Evolutionary conservation across 2,113 vertebrate genomes (phyloP).

Genomic region (Sturnus vulgaris): DNA sequence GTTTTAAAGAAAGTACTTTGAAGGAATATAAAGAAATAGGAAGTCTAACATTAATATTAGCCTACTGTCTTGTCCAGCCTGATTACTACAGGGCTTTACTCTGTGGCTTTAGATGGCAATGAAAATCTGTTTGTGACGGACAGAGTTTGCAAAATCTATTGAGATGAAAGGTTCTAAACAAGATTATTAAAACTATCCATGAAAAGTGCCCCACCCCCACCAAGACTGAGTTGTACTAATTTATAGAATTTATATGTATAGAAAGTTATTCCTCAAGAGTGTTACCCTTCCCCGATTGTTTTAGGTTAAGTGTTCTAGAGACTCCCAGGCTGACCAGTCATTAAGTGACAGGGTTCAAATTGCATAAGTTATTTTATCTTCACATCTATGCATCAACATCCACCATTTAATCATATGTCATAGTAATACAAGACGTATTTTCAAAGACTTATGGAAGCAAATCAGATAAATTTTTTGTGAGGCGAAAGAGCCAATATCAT

Average conservation of each 20-base stretch:
- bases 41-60: not conserved
- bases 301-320: not conserved
- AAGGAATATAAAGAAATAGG: no score
- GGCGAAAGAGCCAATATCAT: not conserved
- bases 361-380: not conserved
- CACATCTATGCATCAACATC: not conserved
- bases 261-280: not conserved
- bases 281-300: not conserved
- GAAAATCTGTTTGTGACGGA: not conserved
- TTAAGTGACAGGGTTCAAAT: not conserved
- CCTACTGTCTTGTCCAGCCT: not conserved
- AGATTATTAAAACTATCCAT: not conserved
- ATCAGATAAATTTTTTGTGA: not conserved
- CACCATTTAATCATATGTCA: not conserved
- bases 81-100: not conserved
- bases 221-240: not conserved
- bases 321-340: not conserved
- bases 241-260: not conserved
- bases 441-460: not conserved
- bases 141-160: not conserved
- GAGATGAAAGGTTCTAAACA: not conserved
- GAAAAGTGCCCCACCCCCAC: not conserved
- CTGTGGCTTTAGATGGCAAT: not conserved
- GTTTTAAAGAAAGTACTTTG: not conserved
- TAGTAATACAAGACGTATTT: rapidly evolving